A percentile compares a stretch with the other conserved stretches of the same genome.
phyloP scores from a whole-genome alignment of 1,140 invertebrate species.

The Heliconius eleuchia region DNA sequence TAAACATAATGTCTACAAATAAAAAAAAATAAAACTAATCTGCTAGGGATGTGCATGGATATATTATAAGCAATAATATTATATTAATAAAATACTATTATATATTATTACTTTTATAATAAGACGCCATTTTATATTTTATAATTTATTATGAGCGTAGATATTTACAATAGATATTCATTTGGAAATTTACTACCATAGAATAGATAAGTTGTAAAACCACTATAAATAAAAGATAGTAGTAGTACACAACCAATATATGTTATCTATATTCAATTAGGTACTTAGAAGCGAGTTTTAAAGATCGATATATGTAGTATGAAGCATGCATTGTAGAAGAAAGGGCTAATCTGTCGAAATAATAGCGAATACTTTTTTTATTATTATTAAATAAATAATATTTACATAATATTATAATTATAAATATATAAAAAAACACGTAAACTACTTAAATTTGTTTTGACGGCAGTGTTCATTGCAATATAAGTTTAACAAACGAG shows the following conservation, averaged over 20 bases:
- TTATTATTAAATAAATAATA: conserved; percentile 32
- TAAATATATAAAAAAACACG: conserved; percentile 48
- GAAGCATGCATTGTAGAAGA: conserved; percentile 36
- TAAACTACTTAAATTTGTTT: conserved; percentile 40
- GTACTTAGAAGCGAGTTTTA: conserved; percentile 49
- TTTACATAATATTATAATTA: conserved; percentile 33
- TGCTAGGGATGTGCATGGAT: neutral
- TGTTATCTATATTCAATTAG: conserved; percentile 43
- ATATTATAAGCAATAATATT: conserved; percentile 13
- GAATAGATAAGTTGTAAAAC: conserved; percentile 46
- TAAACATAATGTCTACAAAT: neutral
- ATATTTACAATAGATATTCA: conserved; percentile 67
- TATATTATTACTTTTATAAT: conserved; percentile 4
- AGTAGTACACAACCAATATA: conserved; percentile 58
- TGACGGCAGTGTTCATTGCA: conserved; percentile 47
- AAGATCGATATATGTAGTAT: conserved; percentile 38
- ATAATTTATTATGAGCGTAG: conserved; percentile 71
- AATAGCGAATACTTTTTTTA: conserved; percentile 27
- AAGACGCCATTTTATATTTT: conserved; percentile 50
- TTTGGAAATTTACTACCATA: conserved; percentile 45
- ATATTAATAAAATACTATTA: neutral
- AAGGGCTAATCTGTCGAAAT: conserved; percentile 29
- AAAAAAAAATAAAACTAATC: neutral
- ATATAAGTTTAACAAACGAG: conserved; percentile 29
- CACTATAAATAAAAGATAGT: conserved; percentile 57